These are phyloP conservation scores for Cacatua alba DNA, from an alignment of 2,113 vertebrate species.

Conservation along the genomic window DNA sequence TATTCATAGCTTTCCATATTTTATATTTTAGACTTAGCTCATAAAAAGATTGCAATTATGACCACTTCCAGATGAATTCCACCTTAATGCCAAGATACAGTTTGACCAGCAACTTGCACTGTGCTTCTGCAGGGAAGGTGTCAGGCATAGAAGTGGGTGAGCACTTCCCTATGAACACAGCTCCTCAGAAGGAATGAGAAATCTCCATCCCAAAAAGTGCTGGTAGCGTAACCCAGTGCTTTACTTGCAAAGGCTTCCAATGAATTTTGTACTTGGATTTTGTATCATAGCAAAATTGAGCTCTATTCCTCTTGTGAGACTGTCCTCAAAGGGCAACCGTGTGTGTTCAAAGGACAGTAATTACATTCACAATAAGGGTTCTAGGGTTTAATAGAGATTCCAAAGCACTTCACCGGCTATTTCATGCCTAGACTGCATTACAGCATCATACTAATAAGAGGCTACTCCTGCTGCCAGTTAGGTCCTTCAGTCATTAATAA, in stretches of 20 bases:
- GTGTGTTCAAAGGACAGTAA: background rate
- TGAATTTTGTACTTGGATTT: accelerated
- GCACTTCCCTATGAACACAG: background rate
- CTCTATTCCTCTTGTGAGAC: background rate
- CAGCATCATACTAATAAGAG: background rate
- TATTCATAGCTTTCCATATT: background rate
- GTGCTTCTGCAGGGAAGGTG: background rate
- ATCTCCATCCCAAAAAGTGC: background rate
- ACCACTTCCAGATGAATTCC: background rate
- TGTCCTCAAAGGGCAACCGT: background rate
- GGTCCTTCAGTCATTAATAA: background rate
- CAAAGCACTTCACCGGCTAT: background rate
- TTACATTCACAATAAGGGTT: background rate
- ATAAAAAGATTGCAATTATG: background rate
- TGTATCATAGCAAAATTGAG: accelerated
- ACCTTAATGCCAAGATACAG: background rate
- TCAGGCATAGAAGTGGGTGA: background rate
- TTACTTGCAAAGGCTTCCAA: background rate
- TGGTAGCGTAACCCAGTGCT: background rate
- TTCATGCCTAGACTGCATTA: background rate
- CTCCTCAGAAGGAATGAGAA: background rate
- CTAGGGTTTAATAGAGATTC: background rate
- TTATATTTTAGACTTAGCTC: background rate
- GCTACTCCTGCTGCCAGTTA: background rate
- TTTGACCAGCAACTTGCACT: background rate